Evolutionary conservation across 2,113 vertebrate genomes (phyloP).

Genomic region (Buteo buteo): DNA sequence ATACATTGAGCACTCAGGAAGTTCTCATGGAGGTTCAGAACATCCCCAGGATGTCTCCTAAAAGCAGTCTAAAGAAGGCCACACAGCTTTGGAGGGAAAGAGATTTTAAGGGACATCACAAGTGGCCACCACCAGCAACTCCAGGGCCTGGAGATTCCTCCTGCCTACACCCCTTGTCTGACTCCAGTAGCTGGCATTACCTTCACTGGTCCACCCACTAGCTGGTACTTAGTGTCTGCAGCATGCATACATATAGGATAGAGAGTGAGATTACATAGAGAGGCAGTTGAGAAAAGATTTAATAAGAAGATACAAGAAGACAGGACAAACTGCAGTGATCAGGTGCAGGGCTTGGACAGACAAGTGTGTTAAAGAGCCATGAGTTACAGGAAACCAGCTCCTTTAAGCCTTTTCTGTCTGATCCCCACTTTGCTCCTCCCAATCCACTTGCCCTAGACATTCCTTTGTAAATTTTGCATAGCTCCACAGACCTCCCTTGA

Average conservation of each 20-base stretch:
- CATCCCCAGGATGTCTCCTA: neutral
- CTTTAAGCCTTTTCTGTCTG: neutral
- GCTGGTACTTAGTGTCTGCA: neutral
- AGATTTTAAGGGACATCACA: no score
- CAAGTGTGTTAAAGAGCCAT: neutral
- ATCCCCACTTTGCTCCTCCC: neutral
- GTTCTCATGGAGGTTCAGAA: neutral
- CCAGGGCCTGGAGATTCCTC: neutral
- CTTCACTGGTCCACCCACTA: neutral
- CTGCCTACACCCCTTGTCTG: rapidly evolving
- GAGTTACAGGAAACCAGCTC: neutral
- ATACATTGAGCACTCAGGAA: neutral
- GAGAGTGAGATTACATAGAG: neutral
- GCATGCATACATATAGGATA: neutral
- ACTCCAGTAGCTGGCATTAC: neutral
- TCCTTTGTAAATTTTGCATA: neutral
- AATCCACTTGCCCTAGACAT: neutral
- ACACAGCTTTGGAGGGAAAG: neutral
- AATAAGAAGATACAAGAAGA: neutral
- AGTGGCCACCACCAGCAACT: neutral
- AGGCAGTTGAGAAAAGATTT: neutral
- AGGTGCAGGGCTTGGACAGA: neutral
- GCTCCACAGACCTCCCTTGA: neutral
- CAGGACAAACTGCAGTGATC: neutral
- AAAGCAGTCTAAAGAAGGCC: neutral